Conservation (phyloP, 2,113 vertebrate genomes). For the Colinus virginianus region DNA sequence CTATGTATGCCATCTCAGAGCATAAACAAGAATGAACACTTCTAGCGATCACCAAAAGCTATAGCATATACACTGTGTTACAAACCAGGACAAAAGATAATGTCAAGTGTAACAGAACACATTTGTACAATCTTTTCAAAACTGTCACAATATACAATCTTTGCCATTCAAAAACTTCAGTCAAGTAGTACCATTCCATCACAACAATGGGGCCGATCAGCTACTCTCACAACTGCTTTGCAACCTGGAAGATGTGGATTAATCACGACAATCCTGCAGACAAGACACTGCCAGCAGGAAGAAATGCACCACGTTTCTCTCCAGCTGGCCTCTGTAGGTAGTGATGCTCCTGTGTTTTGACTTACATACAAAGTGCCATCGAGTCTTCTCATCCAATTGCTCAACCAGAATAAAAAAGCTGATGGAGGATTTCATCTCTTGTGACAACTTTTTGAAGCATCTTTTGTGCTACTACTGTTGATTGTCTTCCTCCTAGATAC, state of each 20-base stretch:
- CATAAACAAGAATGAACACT: neutral
- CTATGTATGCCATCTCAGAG: neutral
- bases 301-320: neutral
- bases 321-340: slow-evolving; percentile 2
- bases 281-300: neutral
- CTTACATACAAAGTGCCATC: neutral
- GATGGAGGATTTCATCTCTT: neutral
- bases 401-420: neutral
- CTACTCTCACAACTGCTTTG: neutral
- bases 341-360: neutral
- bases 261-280: slow-evolving; percentile 18
- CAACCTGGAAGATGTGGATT: neutral
- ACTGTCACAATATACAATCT: neutral
- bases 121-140: neutral
- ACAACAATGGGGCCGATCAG: neutral
- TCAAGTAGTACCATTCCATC: neutral
- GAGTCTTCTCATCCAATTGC: neutral
- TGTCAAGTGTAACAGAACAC: neutral
- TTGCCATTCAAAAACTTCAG: neutral
- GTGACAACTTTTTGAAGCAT: neutral
- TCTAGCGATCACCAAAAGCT: neutral
- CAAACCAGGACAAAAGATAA: neutral
- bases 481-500: neutral
- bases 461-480: neutral
- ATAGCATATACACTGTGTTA: neutral